Evolutionary conservation across 2,113 vertebrate species (phyloP).

Genomic region (Actinemys pallida): DNA sequence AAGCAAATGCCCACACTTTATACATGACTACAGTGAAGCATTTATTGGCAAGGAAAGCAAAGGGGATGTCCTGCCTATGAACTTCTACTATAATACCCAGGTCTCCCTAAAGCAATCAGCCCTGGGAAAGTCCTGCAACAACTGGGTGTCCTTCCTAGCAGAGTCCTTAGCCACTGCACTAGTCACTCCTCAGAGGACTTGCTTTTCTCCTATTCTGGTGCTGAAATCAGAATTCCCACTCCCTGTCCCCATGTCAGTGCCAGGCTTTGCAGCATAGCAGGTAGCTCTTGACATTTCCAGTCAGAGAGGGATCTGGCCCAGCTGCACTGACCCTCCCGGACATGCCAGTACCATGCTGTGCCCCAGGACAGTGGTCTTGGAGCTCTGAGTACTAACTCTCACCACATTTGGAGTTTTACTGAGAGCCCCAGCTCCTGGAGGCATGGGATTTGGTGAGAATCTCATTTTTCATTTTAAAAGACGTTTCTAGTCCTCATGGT

Average conservation of each 20-base stretch:
- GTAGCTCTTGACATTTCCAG: background rate
- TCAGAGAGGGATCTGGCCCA: background rate
- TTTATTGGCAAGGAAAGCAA: background rate
- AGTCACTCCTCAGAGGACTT: background rate
- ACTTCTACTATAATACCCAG: background rate
- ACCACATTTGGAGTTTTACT: background rate
- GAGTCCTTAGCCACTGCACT: background rate
- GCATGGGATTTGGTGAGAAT: background rate
- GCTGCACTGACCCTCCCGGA: no score
- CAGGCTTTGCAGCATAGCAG: background rate
- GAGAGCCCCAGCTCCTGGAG: background rate
- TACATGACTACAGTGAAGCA: background rate
- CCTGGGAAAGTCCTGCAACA: background rate
- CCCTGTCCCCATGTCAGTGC: background rate
- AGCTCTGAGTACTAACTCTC: background rate
- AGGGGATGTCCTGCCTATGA: background rate
- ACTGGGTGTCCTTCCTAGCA: background rate
- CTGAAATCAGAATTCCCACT: background rate
- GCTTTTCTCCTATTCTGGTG: background rate
- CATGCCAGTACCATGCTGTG: background rate
- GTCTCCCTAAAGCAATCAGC: background rate
- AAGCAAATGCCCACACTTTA: background rate
- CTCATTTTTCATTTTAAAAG: background rate
- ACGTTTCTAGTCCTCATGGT: background rate
- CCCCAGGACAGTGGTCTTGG: background rate